Evolutionary conservation across 2,888 invertebrate genomes (phyloP).

Genomic region (Melanargia galathea): DNA sequence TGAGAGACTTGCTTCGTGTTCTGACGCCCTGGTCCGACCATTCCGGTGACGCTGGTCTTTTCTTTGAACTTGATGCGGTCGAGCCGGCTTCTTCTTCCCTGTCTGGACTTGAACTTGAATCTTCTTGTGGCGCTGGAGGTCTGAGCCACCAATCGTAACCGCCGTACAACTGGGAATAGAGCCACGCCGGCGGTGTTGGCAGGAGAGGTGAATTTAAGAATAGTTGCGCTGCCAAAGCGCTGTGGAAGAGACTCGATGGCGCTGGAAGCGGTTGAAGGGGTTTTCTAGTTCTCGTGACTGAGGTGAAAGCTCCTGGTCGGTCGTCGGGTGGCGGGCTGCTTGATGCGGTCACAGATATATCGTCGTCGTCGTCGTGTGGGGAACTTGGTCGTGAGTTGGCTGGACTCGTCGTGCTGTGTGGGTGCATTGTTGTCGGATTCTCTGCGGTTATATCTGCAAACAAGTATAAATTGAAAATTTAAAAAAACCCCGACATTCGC

Average conservation of each 20-base stretch:
- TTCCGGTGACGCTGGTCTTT: slow-evolving; percentile 80
- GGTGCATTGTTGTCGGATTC: slow-evolving; percentile 76
- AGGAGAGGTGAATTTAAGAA: slow-evolving; percentile 88
- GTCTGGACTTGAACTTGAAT: slow-evolving; percentile 71
- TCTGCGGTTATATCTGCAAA: slow-evolving; percentile 69
- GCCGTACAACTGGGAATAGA: slow-evolving; percentile 89
- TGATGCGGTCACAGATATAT: slow-evolving; percentile 85
- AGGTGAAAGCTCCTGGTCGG: slow-evolving; percentile 80
- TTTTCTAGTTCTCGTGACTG: slow-evolving; percentile 72
- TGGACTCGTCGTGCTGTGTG: slow-evolving; percentile 88
- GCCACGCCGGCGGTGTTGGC: slow-evolving; percentile 89
- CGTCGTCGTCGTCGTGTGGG: slow-evolving; percentile 83
- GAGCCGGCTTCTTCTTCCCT: slow-evolving; percentile 70
- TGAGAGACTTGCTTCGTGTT: slow-evolving; percentile 71
- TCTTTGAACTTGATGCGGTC: slow-evolving; percentile 67
- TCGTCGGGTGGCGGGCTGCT: slow-evolving; percentile 77
- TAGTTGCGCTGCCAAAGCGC: slow-evolving; percentile 84
- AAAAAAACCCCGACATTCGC: too few species aligned
- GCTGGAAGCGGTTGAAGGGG: slow-evolving; percentile 74
- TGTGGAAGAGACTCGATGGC: slow-evolving; percentile 76
- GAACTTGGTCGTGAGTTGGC: slow-evolving; percentile 84
- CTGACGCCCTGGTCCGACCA: slow-evolving; percentile 73
- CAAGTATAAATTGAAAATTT: too few species aligned
- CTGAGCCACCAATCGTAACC: slow-evolving; percentile 87
- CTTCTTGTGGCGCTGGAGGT: slow-evolving; percentile 71